phyloP scores from a whole-genome alignment of 2,888 invertebrate species.

The Asteroscopus sphinx region DNA sequence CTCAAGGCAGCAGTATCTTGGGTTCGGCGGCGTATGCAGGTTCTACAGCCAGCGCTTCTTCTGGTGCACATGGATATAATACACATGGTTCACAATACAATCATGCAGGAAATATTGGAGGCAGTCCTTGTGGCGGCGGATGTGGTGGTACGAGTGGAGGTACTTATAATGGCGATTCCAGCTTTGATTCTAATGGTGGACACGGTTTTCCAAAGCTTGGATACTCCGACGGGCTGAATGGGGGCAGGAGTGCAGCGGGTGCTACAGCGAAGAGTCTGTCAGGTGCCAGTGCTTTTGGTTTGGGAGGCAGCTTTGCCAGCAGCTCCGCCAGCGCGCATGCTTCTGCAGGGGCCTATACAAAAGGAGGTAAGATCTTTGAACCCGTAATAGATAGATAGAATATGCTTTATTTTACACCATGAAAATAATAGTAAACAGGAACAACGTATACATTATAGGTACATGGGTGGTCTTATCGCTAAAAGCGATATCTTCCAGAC shows the following conservation, averaged over 20 bases:
- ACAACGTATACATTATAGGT: no score
- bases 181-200: conserved; percentile 35
- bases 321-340: conserved; percentile 80
- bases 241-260: conserved; percentile 52
- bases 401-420: no score
- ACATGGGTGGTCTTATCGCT: no score
- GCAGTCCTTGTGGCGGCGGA: conserved; percentile 67
- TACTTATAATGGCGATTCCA: conserved; percentile 49
- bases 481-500: no score
- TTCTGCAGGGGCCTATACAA: conserved; percentile 73
- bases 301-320: conserved; percentile 74
- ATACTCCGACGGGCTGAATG: conserved; percentile 45
- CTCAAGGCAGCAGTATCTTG: conserved; percentile 43
- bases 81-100: conserved; percentile 40
- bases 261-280: conserved; percentile 74
- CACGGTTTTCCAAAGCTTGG: conserved; percentile 44
- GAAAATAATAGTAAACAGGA: no score
- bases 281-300: conserved; percentile 57
- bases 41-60: conserved; percentile 64
- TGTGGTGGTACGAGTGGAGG: conserved; percentile 60
- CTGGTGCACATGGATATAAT: conserved; percentile 59
- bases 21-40: conserved; percentile 66
- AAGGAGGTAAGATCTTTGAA: conserved; percentile 73
- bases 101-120: conserved; percentile 46
- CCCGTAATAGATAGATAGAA: no score